Percentiles rank a stretch among this genome's conserved stretches.
Conservation (phyloP, 2,888 invertebrate genomes). For the Aspidapion aeneum region DNA sequence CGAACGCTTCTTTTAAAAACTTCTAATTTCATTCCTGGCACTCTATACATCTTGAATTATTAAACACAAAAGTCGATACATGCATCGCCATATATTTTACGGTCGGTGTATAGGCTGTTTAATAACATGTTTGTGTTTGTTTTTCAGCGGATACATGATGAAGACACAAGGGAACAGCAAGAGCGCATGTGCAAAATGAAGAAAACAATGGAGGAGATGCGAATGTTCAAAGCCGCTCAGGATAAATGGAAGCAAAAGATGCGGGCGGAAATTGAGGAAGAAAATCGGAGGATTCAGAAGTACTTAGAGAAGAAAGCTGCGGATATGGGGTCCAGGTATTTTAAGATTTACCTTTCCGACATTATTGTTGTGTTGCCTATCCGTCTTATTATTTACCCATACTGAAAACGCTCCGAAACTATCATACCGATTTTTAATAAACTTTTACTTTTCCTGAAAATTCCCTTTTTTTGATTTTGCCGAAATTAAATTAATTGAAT, state of each 20-base stretch:
- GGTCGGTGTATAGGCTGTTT: too few species aligned
- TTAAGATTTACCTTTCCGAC: slow-evolving; percentile 8
- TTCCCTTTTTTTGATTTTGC: too few species aligned
- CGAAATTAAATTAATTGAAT: too few species aligned
- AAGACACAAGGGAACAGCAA: slow-evolving; percentile 55
- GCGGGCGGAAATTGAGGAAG: slow-evolving; percentile 46
- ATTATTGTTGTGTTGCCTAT: neutral
- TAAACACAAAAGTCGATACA: too few species aligned
- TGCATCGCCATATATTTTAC: too few species aligned
- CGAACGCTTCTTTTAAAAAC: too few species aligned
- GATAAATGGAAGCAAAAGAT: slow-evolving; percentile 52
- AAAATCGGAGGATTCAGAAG: slow-evolving; percentile 46
- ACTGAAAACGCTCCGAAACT: neutral
- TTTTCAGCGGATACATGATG: slow-evolving; percentile 57
- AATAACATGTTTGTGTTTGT: too few species aligned
- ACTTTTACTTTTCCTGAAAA: too few species aligned
- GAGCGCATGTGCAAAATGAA: slow-evolving; percentile 51
- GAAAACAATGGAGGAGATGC: slow-evolving; percentile 54
- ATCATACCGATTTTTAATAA: slow-evolving; percentile 3
- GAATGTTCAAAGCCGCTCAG: slow-evolving; percentile 51
- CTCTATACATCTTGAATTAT: too few species aligned
- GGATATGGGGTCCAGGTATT: slow-evolving; percentile 35
- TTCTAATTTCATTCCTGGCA: too few species aligned
- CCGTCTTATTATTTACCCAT: too few species aligned
- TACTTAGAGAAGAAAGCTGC: slow-evolving; percentile 45